Conservation (phyloP, 2,113 vertebrate genomes). For the Polypterus senegalus region DNA sequence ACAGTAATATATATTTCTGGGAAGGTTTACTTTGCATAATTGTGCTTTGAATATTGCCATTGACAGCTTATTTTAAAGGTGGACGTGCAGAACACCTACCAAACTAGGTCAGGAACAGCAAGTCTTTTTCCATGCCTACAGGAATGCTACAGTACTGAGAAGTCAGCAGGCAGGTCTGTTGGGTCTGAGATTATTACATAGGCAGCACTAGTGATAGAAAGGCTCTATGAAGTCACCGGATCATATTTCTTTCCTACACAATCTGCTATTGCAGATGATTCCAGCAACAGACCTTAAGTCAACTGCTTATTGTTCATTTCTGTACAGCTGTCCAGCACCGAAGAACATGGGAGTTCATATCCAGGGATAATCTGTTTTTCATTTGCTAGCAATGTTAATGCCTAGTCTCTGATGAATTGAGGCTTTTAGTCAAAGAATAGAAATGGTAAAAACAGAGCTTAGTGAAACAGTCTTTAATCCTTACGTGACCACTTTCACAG, state of each 20-base stretch:
- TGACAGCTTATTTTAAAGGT: too few relatives aligned
- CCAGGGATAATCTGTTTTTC: constrained; percentile 53
- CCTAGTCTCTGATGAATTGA: constrained; percentile 37
- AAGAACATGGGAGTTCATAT: constrained; percentile 45
- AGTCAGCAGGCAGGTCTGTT: constrained; percentile 20
- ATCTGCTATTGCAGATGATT: constrained; percentile 35
- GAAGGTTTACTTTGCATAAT: too few relatives aligned
- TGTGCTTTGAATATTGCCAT: too few relatives aligned
- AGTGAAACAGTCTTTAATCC: constrained; percentile 34
- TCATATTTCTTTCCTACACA: constrained; percentile 28
- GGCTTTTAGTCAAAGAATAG: constrained; percentile 45
- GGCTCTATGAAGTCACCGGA: constrained; percentile 29
- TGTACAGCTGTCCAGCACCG: constrained; percentile 36
- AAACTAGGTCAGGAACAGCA: constrained; percentile 47
- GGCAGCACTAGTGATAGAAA: constrained; percentile 13
- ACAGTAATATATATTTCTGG: too few relatives aligned
- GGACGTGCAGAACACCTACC: constrained; percentile 13
- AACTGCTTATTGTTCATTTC: constrained; percentile 35
- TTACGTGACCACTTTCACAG: constrained; percentile 36
- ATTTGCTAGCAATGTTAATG: constrained; percentile 43
- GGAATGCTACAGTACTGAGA: constrained; percentile 20
- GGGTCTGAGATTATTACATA: constrained; percentile 35
- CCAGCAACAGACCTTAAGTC: constrained; percentile 25
- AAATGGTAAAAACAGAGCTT: constrained; percentile 25
- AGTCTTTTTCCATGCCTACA: constrained; percentile 24